A percentile compares a stretch with the other conserved stretches of the same genome.
Evolutionary conservation across 2,113 vertebrate genomes (phyloP).

Genomic region (Pseudorectes ferrugineus): DNA sequence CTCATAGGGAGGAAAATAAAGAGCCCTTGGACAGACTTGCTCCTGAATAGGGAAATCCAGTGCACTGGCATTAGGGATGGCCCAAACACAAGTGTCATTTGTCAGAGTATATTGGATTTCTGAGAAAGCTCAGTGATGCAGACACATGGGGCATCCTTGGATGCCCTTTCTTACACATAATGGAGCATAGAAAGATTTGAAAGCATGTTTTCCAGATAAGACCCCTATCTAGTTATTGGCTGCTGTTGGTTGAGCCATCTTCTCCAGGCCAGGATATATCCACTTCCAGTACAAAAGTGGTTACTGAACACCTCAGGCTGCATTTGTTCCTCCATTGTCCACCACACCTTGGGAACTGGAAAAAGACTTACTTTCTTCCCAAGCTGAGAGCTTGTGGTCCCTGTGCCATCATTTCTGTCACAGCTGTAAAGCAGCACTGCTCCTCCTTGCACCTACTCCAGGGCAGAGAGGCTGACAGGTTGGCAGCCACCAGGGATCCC

Average conservation of each 20-base stretch:
- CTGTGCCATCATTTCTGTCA: not conserved
- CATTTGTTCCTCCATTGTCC: not conserved
- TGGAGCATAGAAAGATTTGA: not conserved
- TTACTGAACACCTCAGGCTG: not conserved
- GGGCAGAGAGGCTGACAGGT: not conserved
- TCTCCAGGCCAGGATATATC: not conserved
- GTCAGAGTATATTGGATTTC: not conserved
- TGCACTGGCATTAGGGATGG: accelerated
- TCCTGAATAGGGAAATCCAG: not conserved
- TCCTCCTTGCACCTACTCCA: not conserved
- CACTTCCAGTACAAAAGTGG: not conserved
- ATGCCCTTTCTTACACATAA: not conserved
- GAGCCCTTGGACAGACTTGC: not conserved
- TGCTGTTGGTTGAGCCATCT: not conserved
- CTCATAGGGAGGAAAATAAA: not conserved
- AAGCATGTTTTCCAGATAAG: not conserved
- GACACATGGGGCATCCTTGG: not conserved
- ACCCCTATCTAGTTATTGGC: not conserved
- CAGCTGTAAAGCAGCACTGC: not conserved
- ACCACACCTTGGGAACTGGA: not conserved
- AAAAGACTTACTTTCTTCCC: not conserved
- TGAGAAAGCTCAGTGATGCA: not conserved
- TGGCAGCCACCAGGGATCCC: not conserved
- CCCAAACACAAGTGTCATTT: not conserved
- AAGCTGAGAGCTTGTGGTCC: not conserved